Base-by-base conservation (phyloP, 2,113 vertebrate genomes). In the Salvator merianae region DNA sequence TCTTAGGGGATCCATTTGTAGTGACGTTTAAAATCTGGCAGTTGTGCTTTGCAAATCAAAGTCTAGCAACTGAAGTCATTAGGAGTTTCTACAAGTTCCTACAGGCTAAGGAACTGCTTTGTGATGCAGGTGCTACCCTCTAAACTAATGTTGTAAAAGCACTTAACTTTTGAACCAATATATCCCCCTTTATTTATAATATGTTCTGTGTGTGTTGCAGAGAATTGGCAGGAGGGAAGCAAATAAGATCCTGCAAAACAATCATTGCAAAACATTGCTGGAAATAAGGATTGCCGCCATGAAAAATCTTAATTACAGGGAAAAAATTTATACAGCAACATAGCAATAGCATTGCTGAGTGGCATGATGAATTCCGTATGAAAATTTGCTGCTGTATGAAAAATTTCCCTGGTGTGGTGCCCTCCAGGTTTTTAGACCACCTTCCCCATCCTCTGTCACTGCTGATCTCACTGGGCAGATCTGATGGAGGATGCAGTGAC, bases 51-150 rank as follows among this genome's bases (percentile, higher is more conserved):
- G 72, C 84, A 8, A 55, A 53, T 84, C 84, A 24, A 16, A 12
- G 88, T 89, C 79, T 53, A 84, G 81, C 36, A 84, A 36, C n/a
- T n/a, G n/a, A n/a, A n/a, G n/a, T n/a, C n/a, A n/a, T n/a, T n/a
- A n/a, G n/a, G n/a, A n/a, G n/a, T n/a, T 69, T 87, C 26, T 38
- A 0, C 53, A 77, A 14, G 59, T 89, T 66, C 40, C 74, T 77
- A 6, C 55, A n/a, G 18, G 79, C 79, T 89, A 40, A 86, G 81
- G n/a, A 89, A 69, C 28, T 88, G 59, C 69, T 81, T 83, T 86
- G 74, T 38, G 40, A 79, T 81, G 24, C 82, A 79, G 85, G 38
- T 71, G 1, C 36, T n/a, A 24, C 34, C 40, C 74, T 85, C 24
- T 84, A 71, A 70, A 4, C 32, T 77, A 90, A 82, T 86, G 53